A percentile compares a stretch with the other conserved stretches of the same genome.
Evolutionary conservation across 2,113 vertebrate genomes (phyloP).

Genomic region (Anguilla japonica): DNA sequence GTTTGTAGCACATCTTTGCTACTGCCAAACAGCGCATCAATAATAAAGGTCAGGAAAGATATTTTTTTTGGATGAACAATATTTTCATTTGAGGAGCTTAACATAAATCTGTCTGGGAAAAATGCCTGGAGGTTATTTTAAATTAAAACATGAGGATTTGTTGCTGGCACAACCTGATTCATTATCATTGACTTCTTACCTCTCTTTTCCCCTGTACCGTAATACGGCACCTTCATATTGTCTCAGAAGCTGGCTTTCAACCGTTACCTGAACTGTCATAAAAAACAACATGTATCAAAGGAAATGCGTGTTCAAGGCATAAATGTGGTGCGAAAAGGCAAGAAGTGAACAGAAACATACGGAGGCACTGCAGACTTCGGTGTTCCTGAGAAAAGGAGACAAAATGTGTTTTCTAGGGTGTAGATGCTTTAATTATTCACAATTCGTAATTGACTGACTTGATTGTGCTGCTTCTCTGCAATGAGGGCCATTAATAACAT

Average conservation of each 20-base stretch:
- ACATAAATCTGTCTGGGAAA: not conserved
- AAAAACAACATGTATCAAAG: too few species aligned
- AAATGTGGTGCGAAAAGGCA: too few species aligned
- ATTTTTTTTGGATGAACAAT: not conserved
- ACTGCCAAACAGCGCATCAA: not conserved
- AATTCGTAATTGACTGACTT: not conserved
- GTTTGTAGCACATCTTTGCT: not conserved
- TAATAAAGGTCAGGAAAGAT: constrained; percentile 8
- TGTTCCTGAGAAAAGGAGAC: not conserved
- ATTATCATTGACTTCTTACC: not conserved
- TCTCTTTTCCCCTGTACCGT: not conserved
- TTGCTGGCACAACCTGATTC: not conserved
- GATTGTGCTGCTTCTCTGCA: not conserved
- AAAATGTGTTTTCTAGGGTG: not conserved
- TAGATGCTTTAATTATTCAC: not conserved
- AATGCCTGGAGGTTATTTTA: constrained; percentile 4
- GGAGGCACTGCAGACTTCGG: too few species aligned
- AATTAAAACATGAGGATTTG: not conserved
- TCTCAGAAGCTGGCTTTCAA: too few species aligned
- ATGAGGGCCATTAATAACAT: not conserved
- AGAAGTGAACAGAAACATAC: too few species aligned
- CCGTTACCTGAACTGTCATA: too few species aligned
- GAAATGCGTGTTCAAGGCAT: too few species aligned
- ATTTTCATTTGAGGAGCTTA: not conserved
- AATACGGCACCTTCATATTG: too few species aligned